A percentile compares a stretch with the other conserved stretches of the same genome.
phyloP scores from a whole-genome alignment of 2,797 vertebrate species.

The Tamandua tetradactyla region DNA sequence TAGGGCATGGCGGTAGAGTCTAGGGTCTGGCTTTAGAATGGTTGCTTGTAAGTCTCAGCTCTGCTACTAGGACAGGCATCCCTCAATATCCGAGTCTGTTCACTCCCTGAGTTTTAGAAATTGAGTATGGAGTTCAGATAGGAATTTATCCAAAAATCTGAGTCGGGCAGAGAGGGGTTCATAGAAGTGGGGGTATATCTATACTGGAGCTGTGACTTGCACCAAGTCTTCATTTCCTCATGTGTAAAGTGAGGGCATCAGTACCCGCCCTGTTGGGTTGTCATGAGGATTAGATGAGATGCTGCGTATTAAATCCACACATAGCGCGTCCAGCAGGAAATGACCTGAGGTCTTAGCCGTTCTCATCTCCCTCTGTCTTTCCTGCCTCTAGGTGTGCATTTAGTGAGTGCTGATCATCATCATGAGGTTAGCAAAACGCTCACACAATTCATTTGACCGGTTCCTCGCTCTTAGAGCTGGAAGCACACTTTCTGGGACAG shows the following conservation, averaged over 20 bases:
- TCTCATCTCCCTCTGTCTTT: accelerated
- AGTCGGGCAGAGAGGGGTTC: neutral
- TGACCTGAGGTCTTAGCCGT: no score
- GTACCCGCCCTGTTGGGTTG: accelerated
- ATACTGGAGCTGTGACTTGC: accelerated
- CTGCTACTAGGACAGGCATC: accelerated
- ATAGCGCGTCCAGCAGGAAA: accelerated
- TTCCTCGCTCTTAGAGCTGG: accelerated
- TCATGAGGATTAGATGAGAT: no score
- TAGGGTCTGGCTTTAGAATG: neutral
- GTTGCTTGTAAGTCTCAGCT: neutral
- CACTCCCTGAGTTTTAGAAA: no score
- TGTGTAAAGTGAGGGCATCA: accelerated
- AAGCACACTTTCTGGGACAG: accelerated
- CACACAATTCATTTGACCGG: accelerated
- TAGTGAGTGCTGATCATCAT: accelerated
- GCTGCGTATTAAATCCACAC: accelerated
- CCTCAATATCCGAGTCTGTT: accelerated
- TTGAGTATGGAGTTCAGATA: no score
- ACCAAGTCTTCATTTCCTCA: no score
- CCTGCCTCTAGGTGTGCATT: accelerated
- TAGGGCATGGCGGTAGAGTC: accelerated
- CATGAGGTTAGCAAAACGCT: accelerated
- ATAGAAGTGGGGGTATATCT: neutral
- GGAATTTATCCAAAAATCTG: neutral